Evolutionary conservation across 2,113 vertebrate genomes (phyloP).

Genomic region (Romanogobio albipinnatus): DNA sequence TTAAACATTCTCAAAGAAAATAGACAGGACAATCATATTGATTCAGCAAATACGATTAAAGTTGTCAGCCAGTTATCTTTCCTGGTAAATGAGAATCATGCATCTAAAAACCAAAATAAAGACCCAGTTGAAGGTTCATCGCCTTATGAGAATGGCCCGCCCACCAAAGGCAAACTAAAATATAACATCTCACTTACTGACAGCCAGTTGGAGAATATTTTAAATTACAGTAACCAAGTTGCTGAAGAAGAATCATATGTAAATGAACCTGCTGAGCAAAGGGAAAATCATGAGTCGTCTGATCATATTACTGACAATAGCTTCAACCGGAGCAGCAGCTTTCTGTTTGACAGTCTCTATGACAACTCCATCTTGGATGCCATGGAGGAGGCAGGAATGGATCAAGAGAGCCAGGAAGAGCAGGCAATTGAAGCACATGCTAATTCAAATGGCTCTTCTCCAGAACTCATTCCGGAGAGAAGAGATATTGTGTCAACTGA

Average conservation of each 20-base stretch:
- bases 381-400: constrained; percentile 61
- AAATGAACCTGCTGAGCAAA: constrained; percentile 26
- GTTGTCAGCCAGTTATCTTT: background rate
- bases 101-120: constrained; percentile 9
- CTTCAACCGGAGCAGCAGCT: constrained; percentile 86
- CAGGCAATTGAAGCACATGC: background rate
- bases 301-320: constrained; percentile 69
- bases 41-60: constrained; percentile 2
- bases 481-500: constrained; percentile 51
- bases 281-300: background rate
- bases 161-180: constrained; percentile 47
- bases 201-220: constrained; percentile 87
- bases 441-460: background rate
- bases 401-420: constrained; percentile 16
- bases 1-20: constrained; percentile 4
- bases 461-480: background rate
- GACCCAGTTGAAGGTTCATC: background rate
- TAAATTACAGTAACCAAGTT: constrained; percentile 83
- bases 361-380: constrained; percentile 73
- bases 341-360: constrained; percentile 90
- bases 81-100: constrained; percentile 6
- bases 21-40: background rate
- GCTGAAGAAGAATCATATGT: constrained; percentile 55
- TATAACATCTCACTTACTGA: constrained; percentile 87
- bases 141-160: background rate